A percentile compares a stretch with the other conserved stretches of the same genome.
These are phyloP conservation scores for Rhagonycha fulva DNA, from an alignment of 2,888 invertebrate genomes.

Conservation along the genomic window DNA sequence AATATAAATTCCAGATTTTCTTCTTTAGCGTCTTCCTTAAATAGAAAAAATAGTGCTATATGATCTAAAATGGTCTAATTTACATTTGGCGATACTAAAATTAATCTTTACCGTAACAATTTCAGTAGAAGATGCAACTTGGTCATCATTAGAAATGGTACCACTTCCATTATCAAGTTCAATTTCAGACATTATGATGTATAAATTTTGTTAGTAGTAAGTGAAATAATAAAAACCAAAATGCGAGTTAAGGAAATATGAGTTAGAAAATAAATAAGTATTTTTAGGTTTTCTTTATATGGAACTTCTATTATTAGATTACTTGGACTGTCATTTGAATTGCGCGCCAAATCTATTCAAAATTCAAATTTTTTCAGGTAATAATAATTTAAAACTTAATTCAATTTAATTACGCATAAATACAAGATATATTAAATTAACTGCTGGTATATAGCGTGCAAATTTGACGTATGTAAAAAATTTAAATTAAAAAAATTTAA, in stretches of 20 bases:
- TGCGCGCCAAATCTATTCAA: conserved; percentile 35
- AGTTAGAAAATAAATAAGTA: conserved; percentile 33
- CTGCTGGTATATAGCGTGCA: not conserved
- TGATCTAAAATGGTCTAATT: not conserved
- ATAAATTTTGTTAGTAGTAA: not conserved
- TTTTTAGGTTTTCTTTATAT: conserved; percentile 35
- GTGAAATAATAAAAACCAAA: not conserved
- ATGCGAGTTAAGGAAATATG: not conserved
- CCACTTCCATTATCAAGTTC: not conserved
- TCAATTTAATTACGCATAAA: not conserved
- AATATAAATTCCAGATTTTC: not conserved
- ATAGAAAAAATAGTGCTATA: not conserved
- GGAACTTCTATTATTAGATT: conserved; percentile 42
- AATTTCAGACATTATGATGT: conserved; percentile 2
- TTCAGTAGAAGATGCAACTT: not conserved
- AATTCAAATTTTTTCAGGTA: not conserved
- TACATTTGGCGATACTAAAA: not conserved
- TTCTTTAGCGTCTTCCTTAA: conserved; percentile 2
- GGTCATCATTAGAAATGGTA: not conserved
- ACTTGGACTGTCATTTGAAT: conserved; percentile 35
- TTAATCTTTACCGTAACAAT: not conserved
- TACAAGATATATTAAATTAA: not conserved
- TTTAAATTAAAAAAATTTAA: not conserved
- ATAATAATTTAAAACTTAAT: not conserved
- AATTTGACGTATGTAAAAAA: not conserved